phyloP scores from a whole-genome alignment of 1,140 invertebrate species.

The Periplaneta americana region DNA sequence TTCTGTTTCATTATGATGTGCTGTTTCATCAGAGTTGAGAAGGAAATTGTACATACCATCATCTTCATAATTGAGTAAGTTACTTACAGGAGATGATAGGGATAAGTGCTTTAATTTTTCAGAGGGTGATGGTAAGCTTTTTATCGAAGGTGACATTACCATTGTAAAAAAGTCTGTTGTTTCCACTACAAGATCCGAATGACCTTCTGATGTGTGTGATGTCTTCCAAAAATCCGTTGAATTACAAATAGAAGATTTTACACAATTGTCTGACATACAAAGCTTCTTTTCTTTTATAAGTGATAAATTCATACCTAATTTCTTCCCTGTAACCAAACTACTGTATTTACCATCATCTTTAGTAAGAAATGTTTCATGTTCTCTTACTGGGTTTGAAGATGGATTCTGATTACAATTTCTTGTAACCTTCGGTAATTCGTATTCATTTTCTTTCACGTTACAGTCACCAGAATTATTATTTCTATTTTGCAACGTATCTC shows the following conservation, averaged over 20 bases:
- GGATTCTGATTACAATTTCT: background rate
- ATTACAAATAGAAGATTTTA: background rate
- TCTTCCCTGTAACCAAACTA: background rate
- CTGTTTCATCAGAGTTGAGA: conserved; percentile 19
- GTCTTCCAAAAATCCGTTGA: background rate
- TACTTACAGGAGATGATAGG: conserved; percentile 35
- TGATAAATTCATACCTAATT: background rate
- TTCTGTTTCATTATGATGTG: conserved; percentile 22
- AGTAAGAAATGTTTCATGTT: background rate
- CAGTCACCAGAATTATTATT: background rate
- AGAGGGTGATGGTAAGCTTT: conserved; percentile 35
- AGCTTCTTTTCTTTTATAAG: background rate
- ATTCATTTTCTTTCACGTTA: background rate
- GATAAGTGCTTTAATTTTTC: conserved; percentile 44
- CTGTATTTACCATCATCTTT: background rate
- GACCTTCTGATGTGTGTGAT: background rate
- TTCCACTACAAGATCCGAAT: background rate
- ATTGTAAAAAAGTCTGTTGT: conserved; percentile 40
- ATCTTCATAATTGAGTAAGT: conserved; percentile 14
- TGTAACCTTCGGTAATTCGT: no score
- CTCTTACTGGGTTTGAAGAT: background rate
- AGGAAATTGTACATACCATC: conserved; percentile 20
- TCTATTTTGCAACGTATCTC: background rate
- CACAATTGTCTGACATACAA: background rate
- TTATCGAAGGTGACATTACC: conserved; percentile 35